A percentile compares a stretch with the other conserved stretches of the same genome.
These are phyloP conservation scores for Galeopterus variegatus DNA, from an alignment of 2,113 vertebrate species.

Conservation along the genomic window DNA sequence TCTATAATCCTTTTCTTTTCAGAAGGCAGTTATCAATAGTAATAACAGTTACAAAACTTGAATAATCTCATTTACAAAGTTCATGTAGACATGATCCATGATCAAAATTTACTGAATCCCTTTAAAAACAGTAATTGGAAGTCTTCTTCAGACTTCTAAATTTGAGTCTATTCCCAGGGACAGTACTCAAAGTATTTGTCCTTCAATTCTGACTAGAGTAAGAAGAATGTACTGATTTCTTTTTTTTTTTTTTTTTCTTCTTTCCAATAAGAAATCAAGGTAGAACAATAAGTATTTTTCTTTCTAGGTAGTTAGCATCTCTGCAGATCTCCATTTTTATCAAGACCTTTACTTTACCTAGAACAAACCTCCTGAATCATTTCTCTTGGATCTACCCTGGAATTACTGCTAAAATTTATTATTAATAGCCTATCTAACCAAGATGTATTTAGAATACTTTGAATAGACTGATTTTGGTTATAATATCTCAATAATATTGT, in stretches of 20 bases:
- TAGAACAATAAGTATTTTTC: neutral
- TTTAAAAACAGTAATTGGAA: neutral
- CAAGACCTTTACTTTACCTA: neutral
- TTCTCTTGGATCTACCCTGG: neutral
- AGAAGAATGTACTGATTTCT: neutral
- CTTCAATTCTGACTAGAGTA: constrained; percentile 11
- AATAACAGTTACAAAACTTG: neutral
- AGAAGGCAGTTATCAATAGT: neutral
- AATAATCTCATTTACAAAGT: neutral
- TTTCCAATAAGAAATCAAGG: neutral
- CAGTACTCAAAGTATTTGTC: neutral
- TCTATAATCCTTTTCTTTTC: neutral
- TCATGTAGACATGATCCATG: neutral
- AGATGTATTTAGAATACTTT: neutral
- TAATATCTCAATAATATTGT: neutral
- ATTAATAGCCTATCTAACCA: neutral
- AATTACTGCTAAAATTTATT: constrained; percentile 15
- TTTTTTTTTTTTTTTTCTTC: neutral
- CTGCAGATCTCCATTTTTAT: constrained; percentile 39
- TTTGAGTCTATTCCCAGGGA: neutral
- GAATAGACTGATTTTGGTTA: neutral
- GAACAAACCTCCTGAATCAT: neutral
- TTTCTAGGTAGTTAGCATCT: neutral
- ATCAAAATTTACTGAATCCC: neutral
- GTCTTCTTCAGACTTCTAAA: neutral